A percentile compares a stretch with the other conserved stretches of the same genome.
These are phyloP conservation scores for Sinocyclocheilus anophthalmus DNA, from an alignment of 2,113 vertebrate genomes.

Conservation along the genomic window DNA sequence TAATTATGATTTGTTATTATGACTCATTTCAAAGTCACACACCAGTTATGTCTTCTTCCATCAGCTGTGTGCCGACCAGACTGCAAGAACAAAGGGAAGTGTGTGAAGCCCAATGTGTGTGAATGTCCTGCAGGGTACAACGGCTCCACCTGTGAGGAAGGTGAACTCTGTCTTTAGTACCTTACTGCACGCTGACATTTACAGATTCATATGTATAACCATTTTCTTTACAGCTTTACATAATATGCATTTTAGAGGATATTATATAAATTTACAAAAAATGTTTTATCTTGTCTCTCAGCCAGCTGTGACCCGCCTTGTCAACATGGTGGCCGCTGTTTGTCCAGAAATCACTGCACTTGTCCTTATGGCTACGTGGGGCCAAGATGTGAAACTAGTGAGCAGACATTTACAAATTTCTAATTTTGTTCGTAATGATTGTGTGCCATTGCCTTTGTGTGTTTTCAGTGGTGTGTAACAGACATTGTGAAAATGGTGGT, in stretches of 20 bases:
- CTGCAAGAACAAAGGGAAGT: slow-evolving; percentile 88
- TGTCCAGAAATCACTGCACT: slow-evolving; percentile 85
- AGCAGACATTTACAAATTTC: slow-evolving; percentile 58
- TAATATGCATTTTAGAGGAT: neutral
- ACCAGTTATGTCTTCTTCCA: slow-evolving; percentile 50
- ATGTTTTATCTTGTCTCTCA: slow-evolving; percentile 58
- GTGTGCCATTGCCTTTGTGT: slow-evolving; percentile 8
- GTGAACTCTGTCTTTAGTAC: slow-evolving; percentile 68
- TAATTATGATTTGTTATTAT: neutral
- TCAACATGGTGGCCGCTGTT: slow-evolving; percentile 83
- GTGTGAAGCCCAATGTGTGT: slow-evolving; percentile 81
- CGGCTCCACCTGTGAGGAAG: slow-evolving; percentile 83
- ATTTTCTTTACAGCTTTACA: no score
- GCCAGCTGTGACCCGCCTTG: slow-evolving; percentile 83
- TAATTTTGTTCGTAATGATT: neutral
- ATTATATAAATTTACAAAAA: neutral
- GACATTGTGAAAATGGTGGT: slow-evolving; percentile 91
- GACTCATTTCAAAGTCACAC: neutral
- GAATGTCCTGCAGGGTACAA: slow-evolving; percentile 78
- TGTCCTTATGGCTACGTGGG: slow-evolving; percentile 91
- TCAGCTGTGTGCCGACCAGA: slow-evolving; percentile 85
- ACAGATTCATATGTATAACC: no score
- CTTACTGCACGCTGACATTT: neutral
- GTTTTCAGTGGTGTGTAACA: slow-evolving; percentile 88
- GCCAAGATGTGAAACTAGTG: slow-evolving; percentile 88